These are phyloP conservation scores for Calliphora vomitoria DNA, from an alignment of 2,888 invertebrate genomes.

Conservation along the genomic window DNA sequence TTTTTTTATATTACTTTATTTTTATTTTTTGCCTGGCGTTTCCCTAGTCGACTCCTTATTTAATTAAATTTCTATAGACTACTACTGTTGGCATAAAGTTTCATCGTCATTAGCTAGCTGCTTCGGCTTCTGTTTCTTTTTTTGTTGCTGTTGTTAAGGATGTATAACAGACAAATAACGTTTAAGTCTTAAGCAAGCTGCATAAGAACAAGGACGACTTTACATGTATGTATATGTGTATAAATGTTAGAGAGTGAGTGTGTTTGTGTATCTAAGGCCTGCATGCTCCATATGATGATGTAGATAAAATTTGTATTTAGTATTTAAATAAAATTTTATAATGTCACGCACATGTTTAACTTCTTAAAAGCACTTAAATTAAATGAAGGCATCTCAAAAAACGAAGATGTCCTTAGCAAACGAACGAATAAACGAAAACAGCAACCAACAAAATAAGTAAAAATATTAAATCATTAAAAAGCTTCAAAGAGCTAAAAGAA, in stretches of 20 bases:
- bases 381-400: constrained; percentile 52
- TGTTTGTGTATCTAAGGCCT: constrained; percentile 16
- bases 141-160: not conserved
- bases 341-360: constrained; percentile 73
- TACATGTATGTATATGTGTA: not conserved
- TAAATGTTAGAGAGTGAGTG: not conserved
- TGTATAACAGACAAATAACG: not conserved
- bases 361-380: constrained; percentile 66
- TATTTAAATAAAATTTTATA: constrained; percentile 64
- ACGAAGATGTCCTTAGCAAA: constrained; percentile 27
- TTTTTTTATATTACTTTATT: not conserved
- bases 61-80: constrained; percentile 73
- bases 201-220: constrained; percentile 21
- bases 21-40: constrained; percentile 2
- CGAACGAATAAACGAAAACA: not conserved
- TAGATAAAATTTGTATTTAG: constrained; percentile 31
- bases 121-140: not conserved
- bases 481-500: constrained; percentile 1
- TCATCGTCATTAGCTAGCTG: constrained; percentile 62
- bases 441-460: not conserved
- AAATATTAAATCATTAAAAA: constrained; percentile 58
- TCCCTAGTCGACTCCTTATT: constrained; percentile 60
- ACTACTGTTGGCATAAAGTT: constrained; percentile 63
- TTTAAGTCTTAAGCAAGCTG: not conserved
- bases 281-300: not conserved